A percentile compares a stretch with the other conserved stretches of the same genome.
These are phyloP conservation scores for Drosophila hydei DNA, from an alignment of 1,140 invertebrate genomes.

Conservation along the genomic window DNA sequence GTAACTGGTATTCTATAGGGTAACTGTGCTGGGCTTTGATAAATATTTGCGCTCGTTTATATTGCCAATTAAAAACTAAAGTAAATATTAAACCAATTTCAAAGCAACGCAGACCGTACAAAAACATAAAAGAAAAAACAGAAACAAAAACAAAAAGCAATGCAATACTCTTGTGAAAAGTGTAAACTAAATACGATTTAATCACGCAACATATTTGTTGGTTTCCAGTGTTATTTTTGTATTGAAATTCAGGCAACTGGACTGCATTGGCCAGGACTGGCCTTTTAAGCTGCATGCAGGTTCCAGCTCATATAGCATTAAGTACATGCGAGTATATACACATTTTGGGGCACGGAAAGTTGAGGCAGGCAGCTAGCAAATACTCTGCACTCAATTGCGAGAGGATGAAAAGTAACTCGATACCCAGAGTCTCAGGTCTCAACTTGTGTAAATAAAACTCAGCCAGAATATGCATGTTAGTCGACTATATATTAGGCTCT, in stretches of 20 bases:
- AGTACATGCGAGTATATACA: not conserved
- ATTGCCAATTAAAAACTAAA: slow-evolving; percentile 60
- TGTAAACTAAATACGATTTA: slow-evolving; percentile 34
- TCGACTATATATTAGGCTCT: no score
- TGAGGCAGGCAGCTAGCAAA: no score
- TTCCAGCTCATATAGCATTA: slow-evolving; percentile 28
- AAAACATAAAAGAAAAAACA: not conserved
- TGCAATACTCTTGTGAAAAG: slow-evolving; percentile 8
- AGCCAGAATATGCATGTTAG: no score
- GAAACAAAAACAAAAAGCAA: slow-evolving; percentile 5
- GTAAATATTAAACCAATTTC: slow-evolving; percentile 58
- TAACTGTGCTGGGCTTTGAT: not conserved
- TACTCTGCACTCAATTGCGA: no score
- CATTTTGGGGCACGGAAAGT: not conserved
- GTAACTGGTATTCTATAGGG: no score
- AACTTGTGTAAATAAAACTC: no score
- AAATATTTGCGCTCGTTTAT: not conserved
- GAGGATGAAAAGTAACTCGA: no score
- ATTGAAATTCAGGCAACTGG: slow-evolving; percentile 31
- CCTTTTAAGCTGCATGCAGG: slow-evolving; percentile 58
- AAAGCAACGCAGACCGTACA: slow-evolving; percentile 28
- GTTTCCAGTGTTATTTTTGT: slow-evolving; percentile 26
- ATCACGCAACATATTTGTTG: slow-evolving; percentile 49
- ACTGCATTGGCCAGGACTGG: no score
- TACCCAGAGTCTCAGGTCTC: no score